A percentile compares a stretch with the other conserved stretches of the same genome.
Conservation (phyloP, 1,140 invertebrate species). For the Cardiocondyla obscurior region DNA sequence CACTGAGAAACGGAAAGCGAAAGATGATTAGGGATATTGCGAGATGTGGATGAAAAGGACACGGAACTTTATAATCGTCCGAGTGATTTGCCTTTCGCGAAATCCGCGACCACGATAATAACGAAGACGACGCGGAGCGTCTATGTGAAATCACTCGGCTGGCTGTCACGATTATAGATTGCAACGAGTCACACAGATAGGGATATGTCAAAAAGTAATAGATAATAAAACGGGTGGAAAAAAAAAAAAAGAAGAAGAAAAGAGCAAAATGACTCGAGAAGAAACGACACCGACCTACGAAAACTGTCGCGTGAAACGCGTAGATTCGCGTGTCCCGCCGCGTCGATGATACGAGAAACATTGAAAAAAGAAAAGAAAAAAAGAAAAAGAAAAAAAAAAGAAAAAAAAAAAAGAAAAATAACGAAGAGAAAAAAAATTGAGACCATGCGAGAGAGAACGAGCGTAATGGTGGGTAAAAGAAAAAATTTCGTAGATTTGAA, state of each 20-base stretch:
- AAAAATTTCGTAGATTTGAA: slow-evolving; percentile 38
- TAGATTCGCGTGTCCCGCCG: slow-evolving; percentile 31
- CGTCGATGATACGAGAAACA: slow-evolving; percentile 22
- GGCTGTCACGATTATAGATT: slow-evolving; percentile 37
- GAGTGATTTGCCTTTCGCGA: slow-evolving; percentile 36
- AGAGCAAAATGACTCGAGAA: not conserved
- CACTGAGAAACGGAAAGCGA: not conserved
- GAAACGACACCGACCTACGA: slow-evolving; percentile 19
- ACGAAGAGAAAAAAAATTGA: slow-evolving; percentile 12
- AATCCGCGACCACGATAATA: not conserved
- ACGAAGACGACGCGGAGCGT: slow-evolving; percentile 18
- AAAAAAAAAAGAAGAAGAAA: slow-evolving; percentile 11
- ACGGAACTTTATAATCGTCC: slow-evolving; percentile 22
- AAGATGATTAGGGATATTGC: not conserved
- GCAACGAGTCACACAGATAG: slow-evolving; percentile 23
- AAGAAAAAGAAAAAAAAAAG: too few relatives aligned
- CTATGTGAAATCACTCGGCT: slow-evolving; percentile 36
- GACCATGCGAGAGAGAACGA: not conserved
- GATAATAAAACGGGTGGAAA: not conserved
- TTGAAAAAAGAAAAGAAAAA: not conserved
- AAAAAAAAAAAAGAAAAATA: not conserved
- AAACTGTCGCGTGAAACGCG: slow-evolving; percentile 21
- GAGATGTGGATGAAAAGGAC: not conserved
- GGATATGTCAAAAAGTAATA: slow-evolving; percentile 22
- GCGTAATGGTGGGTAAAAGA: not conserved